Evolutionary conservation across 1,140 invertebrate species (phyloP).

Genomic region (Cotesia chilonis): DNA sequence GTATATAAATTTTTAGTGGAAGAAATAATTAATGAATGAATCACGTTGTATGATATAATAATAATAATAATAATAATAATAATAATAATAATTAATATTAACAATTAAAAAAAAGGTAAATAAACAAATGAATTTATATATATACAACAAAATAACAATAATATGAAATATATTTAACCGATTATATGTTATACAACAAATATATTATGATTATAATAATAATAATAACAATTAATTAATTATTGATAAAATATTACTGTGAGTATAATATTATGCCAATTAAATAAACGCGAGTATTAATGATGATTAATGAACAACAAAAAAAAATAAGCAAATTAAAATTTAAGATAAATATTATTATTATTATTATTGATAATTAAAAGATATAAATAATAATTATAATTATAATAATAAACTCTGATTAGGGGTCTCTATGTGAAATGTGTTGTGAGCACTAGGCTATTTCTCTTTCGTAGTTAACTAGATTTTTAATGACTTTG

Average conservation of each 20-base stretch:
- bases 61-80: conserved; percentile 43
- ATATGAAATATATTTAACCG: conserved; percentile 57
- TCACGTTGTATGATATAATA: conserved; percentile 46
- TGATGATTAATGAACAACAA: conserved; percentile 32
- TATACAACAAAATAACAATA: conserved; percentile 51
- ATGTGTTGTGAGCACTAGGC: conserved; percentile 50
- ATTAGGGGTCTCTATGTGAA: conserved; percentile 41
- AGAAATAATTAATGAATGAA: conserved; percentile 25
- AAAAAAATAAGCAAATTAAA: conserved; percentile 26
- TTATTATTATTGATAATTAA: conserved; percentile 38
- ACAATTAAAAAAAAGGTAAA: conserved; percentile 44
- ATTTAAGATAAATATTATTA: conserved; percentile 24
- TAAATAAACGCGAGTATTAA: conserved; percentile 52
- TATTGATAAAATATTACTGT: conserved; percentile 43
- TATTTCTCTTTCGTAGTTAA: conserved; percentile 48
- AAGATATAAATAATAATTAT: conserved; percentile 16
- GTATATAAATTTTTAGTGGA: not conserved
- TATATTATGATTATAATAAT: not conserved
- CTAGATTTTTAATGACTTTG: conserved; percentile 43
- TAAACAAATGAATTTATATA: conserved; percentile 43
- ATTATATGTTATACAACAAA: conserved; percentile 45
- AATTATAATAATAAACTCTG: conserved; percentile 21
- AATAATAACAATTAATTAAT: conserved; percentile 42
- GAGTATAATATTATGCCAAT: conserved; percentile 53
- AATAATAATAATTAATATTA: conserved; percentile 47